Conservation (phyloP, 2,797 vertebrate genomes). For the Acipenser oxyrinchus region DNA sequence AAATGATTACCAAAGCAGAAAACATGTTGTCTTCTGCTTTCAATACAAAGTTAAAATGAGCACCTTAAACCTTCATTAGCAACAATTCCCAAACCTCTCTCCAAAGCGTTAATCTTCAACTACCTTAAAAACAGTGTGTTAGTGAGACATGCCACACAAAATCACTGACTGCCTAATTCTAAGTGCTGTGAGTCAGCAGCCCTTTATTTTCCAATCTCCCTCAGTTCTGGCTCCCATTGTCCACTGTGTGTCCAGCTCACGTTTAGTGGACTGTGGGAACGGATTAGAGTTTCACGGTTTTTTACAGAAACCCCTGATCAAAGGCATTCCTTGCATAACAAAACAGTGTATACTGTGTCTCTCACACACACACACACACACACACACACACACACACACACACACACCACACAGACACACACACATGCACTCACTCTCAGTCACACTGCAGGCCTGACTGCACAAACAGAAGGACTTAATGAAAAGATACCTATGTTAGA, state of each 20-base stretch:
- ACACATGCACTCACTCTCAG: neutral
- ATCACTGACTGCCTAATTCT: slow-evolving; percentile 23
- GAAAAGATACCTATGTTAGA: too few relatives aligned
- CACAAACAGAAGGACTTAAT: slow-evolving; percentile 30
- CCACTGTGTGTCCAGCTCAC: slow-evolving; percentile 55
- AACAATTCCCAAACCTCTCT: too few relatives aligned
- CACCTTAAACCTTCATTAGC: too few relatives aligned
- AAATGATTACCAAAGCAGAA: too few relatives aligned
- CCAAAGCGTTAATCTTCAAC: slow-evolving; percentile 16
- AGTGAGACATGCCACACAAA: slow-evolving; percentile 7
- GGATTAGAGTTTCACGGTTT: slow-evolving; percentile 64
- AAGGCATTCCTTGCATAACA: slow-evolving; percentile 74
- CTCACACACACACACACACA: slow-evolving; percentile 22
- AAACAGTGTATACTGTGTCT: slow-evolving; percentile 59
- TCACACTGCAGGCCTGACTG: slow-evolving; percentile 45
- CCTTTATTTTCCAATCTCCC: slow-evolving; percentile 44
- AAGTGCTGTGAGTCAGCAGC: slow-evolving; percentile 43
- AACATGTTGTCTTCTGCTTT: too few relatives aligned
- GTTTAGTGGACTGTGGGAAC: slow-evolving; percentile 65
- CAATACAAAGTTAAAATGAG: too few relatives aligned
- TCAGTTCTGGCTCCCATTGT: slow-evolving; percentile 40
- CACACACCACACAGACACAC: slow-evolving; percentile 12
- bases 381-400: slow-evolving; percentile 21
- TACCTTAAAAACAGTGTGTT: slow-evolving; percentile 18
- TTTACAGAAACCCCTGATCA: slow-evolving; percentile 65